These are phyloP conservation scores for Rhodinocichla rosea DNA, from an alignment of 2,113 vertebrate species.

Conservation along the genomic window DNA sequence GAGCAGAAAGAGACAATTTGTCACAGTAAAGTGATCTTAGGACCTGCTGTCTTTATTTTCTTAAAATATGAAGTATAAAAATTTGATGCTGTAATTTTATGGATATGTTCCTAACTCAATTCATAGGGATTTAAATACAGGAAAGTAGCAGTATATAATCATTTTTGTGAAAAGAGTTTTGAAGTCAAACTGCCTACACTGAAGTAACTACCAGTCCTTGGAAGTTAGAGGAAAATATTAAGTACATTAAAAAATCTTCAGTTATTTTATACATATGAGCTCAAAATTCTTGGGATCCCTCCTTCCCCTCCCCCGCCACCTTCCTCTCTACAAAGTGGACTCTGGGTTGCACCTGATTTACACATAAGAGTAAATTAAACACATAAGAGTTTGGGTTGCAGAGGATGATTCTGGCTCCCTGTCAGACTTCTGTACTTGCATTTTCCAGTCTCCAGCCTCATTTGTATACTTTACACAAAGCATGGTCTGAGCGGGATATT, in stretches of 20 bases:
- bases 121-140: constrained; percentile 15
- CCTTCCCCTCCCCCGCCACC: fast-evolving
- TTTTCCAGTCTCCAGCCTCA: not conserved
- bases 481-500: not conserved
- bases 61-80: constrained; percentile 19
- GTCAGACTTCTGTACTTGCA: not conserved
- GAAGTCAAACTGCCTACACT: not conserved
- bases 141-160: not conserved
- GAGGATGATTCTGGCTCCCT: not conserved
- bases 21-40: constrained; percentile 53
- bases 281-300: not conserved
- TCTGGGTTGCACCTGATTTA: not conserved
- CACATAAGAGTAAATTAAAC: not conserved
- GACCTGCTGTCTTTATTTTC: constrained; percentile 35
- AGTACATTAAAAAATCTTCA: not conserved
- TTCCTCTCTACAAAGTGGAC: not conserved
- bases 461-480: not conserved
- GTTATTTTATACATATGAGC: not conserved
- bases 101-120: constrained; percentile 27
- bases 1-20: constrained; percentile 46
- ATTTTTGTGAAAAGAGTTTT: not conserved
- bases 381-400: not conserved
- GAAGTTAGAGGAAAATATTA: not conserved
- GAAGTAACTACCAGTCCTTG: not conserved
- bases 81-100: constrained; percentile 45